Evolutionary conservation across 2,113 vertebrate genomes (phyloP).

Genomic region (Dicrurus megarhynchus): DNA sequence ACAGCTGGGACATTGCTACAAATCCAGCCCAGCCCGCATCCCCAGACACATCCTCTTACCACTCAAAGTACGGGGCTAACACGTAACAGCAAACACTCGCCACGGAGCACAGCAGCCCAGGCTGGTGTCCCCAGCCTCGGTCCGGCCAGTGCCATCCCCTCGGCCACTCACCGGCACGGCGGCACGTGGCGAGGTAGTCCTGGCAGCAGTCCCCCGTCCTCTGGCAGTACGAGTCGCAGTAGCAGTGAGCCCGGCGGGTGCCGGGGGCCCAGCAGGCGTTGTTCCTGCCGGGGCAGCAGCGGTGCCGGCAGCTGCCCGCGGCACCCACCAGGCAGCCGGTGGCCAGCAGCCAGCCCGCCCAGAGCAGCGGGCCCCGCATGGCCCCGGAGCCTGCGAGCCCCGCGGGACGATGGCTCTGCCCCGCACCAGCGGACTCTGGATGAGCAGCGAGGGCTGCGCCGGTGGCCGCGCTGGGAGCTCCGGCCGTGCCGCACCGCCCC

Average conservation of each 20-base stretch:
- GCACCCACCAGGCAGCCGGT: background rate
- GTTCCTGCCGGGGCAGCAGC: conserved; percentile 83
- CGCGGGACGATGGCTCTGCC: background rate
- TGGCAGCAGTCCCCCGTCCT: conserved; percentile 85
- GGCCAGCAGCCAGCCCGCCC: conserved; percentile 30
- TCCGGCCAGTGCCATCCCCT: accelerated
- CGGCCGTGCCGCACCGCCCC: background rate
- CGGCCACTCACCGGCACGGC: conserved; percentile 74
- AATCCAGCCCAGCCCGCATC: background rate
- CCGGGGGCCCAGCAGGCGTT: conserved; percentile 77
- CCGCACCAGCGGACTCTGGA: accelerated
- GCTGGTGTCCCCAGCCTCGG: background rate
- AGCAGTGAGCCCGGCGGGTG: conserved; percentile 70
- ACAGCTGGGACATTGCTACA: background rate
- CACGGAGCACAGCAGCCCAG: background rate
- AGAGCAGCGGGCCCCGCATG: conserved; percentile 3
- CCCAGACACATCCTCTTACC: background rate
- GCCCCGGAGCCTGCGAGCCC: background rate
- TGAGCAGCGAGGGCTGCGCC: background rate
- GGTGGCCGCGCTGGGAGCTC: background rate
- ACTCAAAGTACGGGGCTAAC: background rate
- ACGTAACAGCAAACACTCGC: background rate
- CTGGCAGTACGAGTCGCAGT: conserved; percentile 85
- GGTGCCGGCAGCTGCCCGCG: conserved; percentile 61
- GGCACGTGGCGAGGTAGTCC: conserved; percentile 78